Evolutionary conservation across 2,797 vertebrate species (phyloP).

Genomic region (Pseudochaenichthys georgianus): DNA sequence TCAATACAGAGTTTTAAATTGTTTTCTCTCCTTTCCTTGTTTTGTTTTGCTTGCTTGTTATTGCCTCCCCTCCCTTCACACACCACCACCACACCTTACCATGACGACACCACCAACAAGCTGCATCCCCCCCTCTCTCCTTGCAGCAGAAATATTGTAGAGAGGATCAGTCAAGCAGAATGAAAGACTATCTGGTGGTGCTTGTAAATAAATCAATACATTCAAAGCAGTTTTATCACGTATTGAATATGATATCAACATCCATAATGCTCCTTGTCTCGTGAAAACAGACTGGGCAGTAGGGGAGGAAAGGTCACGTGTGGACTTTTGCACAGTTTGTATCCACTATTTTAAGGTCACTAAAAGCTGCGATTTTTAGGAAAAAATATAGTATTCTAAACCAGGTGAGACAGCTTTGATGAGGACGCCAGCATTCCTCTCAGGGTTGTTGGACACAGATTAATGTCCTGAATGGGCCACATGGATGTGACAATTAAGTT

Average conservation of each 20-base stretch:
- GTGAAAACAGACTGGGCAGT: conserved; percentile 55
- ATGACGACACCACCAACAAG: conserved; percentile 49
- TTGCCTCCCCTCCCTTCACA: conserved; percentile 8
- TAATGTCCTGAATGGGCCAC: neutral
- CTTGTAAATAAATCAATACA: conserved; percentile 86
- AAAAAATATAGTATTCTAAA: neutral
- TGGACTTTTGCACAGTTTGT: conserved; percentile 31
- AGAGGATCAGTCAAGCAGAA: conserved; percentile 73
- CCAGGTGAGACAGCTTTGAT: neutral
- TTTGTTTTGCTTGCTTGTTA: conserved; percentile 74
- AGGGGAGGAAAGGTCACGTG: conserved; percentile 57
- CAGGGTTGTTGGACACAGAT: neutral
- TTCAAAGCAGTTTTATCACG: conserved; percentile 82
- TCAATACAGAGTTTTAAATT: conserved; percentile 92
- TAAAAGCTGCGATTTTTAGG: conserved; percentile 1
- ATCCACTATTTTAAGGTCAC: conserved; percentile 32
- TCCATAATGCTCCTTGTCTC: conserved; percentile 78
- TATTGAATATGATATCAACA: conserved; percentile 86
- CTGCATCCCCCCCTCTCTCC: conserved; percentile 21
- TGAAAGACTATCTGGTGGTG: conserved; percentile 74
- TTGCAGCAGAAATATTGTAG: conserved; percentile 70
- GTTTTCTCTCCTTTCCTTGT: conserved; percentile 86
- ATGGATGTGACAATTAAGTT: neutral
- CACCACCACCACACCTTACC: conserved; percentile 39
- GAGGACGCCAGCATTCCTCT: neutral